These are phyloP conservation scores for Listrodromus nycthemerus DNA, from an alignment of 2,888 invertebrate genomes.

Conservation along the genomic window DNA sequence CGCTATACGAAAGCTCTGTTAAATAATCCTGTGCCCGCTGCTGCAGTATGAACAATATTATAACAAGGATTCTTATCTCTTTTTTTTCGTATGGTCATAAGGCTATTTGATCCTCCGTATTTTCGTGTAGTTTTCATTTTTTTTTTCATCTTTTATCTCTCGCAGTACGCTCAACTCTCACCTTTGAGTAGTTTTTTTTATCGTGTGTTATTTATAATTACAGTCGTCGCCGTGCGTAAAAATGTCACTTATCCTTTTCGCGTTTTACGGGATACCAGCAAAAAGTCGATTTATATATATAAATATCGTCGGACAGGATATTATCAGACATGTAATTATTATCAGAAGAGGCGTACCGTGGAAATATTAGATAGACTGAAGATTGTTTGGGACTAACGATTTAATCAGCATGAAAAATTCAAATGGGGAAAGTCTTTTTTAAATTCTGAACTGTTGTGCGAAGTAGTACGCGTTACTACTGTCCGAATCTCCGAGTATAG, in stretches of 20 bases:
- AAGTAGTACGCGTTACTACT: constrained; percentile 9
- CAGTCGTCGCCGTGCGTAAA: constrained; percentile 61
- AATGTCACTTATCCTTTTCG: constrained; percentile 46
- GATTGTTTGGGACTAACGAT: constrained; percentile 27
- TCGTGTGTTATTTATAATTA: constrained; percentile 46
- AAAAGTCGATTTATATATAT: constrained; percentile 53
- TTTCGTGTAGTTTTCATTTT: constrained; percentile 62
- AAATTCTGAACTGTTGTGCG: constrained; percentile 27
- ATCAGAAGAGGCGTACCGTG: constrained; percentile 46
- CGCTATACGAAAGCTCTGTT: constrained; percentile 62
- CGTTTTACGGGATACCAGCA: constrained; percentile 24
- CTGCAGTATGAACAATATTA: constrained; percentile 70
- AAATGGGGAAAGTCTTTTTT: constrained; percentile 37
- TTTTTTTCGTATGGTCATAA: constrained; percentile 61
- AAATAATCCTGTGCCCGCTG: constrained; percentile 64
- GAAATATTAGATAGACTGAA: constrained; percentile 58
- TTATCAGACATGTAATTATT: constrained; percentile 34
- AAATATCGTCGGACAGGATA: constrained; percentile 7
- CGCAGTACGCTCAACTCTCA: constrained; percentile 59
- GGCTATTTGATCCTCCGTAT: constrained; percentile 67
- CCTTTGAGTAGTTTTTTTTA: constrained; percentile 45
- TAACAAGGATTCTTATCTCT: constrained; percentile 65
- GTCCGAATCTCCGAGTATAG: background rate
- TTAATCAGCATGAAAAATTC: constrained; percentile 42
- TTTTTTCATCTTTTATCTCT: constrained; percentile 56